These are phyloP conservation scores for Haemorhous mexicanus DNA, from an alignment of 2,113 vertebrate species.

Conservation along the genomic window DNA sequence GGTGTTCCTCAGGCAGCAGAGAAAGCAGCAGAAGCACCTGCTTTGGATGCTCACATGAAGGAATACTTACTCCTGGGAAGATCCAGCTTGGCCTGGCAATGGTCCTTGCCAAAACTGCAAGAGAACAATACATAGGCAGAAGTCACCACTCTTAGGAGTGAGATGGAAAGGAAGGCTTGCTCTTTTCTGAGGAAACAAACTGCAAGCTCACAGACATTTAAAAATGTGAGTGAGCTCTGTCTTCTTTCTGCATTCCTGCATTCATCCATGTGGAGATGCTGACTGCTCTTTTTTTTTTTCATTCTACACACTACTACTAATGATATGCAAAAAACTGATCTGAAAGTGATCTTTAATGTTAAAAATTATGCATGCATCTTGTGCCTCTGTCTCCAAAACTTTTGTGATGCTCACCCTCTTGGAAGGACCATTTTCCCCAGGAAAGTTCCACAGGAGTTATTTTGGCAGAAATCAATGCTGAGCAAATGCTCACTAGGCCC, in stretches of 20 bases:
- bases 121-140: neutral
- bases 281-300: neutral
- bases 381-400: neutral
- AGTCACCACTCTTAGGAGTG: neutral
- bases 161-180: neutral
- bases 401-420: neutral
- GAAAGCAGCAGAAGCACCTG: neutral
- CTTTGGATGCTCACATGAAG: neutral
- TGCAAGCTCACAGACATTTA: neutral
- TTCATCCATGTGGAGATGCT: neutral
- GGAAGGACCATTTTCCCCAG: neutral
- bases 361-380: neutral
- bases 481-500: neutral
- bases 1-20: neutral
- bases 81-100: slow-evolving; percentile 84
- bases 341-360: neutral
- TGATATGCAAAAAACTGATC: neutral
- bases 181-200: neutral
- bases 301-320: neutral
- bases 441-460: neutral
- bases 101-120: slow-evolving; percentile 91
- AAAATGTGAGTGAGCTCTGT: neutral
- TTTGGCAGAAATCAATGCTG: neutral
- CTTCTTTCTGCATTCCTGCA: neutral
- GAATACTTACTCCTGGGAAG: slow-evolving; percentile 90